A percentile compares a stretch with the other conserved stretches of the same genome.
Conservation (phyloP, 2,888 invertebrate genomes). For the Heliconius ismenius region DNA sequence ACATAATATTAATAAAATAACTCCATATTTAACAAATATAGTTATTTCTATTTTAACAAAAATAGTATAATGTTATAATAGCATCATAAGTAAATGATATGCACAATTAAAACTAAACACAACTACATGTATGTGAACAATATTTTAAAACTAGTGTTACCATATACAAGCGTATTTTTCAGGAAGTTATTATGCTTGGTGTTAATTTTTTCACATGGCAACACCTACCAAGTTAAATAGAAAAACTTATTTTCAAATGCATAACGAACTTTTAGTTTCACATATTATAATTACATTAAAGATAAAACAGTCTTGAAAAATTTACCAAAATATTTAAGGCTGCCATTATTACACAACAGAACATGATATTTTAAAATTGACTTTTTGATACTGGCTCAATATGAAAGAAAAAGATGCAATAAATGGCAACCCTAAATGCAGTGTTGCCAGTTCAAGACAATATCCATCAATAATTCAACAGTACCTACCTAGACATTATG, state of each 20-base stretch:
- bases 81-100: slow-evolving; percentile 17
- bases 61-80: neutral
- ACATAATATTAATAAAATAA: too few relatives aligned
- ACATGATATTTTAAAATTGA: slow-evolving; percentile 6
- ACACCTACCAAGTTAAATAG: slow-evolving; percentile 32
- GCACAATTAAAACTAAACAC: slow-evolving; percentile 23
- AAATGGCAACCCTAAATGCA: slow-evolving; percentile 9
- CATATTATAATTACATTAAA: slow-evolving; percentile 7
- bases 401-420: neutral
- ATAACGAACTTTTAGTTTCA: slow-evolving; percentile 12
- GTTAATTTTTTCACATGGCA: slow-evolving; percentile 33
- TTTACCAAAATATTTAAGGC: slow-evolving; percentile 5
- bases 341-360: neutral
- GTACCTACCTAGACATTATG: slow-evolving; percentile 26
- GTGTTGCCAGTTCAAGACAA: slow-evolving; percentile 16
- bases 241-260: slow-evolving; percentile 17
- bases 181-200: slow-evolving; percentile 35
- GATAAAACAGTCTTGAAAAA: slow-evolving; percentile 21
- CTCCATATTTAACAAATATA: too few relatives aligned
- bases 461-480: neutral
- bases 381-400: neutral
- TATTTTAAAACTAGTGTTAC: slow-evolving; percentile 27
- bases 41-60: neutral
- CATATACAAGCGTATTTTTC: slow-evolving; percentile 35
- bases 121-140: slow-evolving; percentile 21